A percentile compares a stretch with the other conserved stretches of the same genome.
These are phyloP conservation scores for Sarcophilus harrisii DNA, from an alignment of 2,797 vertebrate genomes.

Conservation along the genomic window DNA sequence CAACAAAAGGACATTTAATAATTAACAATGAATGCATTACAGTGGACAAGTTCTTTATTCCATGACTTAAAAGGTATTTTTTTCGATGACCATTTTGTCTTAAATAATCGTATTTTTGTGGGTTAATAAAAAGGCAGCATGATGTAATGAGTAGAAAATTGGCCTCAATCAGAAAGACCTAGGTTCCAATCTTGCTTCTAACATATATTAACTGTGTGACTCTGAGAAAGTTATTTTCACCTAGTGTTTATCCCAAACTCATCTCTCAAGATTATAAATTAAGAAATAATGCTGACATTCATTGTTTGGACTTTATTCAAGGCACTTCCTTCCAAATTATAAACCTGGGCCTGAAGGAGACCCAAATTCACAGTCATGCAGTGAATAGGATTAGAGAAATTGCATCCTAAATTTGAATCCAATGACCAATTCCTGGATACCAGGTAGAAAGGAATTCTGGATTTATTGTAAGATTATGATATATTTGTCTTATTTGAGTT, in stretches of 20 bases:
- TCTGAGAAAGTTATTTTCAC: background rate
- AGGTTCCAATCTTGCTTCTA: background rate
- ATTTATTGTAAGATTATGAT: background rate
- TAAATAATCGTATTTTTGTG: background rate
- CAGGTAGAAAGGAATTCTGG: background rate
- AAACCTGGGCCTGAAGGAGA: background rate
- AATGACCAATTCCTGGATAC: background rate
- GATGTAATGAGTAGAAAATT: background rate
- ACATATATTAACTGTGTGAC: background rate
- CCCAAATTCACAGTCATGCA: background rate
- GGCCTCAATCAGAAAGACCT: background rate
- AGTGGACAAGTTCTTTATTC: background rate
- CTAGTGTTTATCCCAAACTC: background rate
- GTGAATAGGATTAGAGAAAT: background rate
- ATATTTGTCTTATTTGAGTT: background rate
- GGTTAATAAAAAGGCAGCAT: background rate
- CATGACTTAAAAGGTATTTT: background rate
- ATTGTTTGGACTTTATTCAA: background rate
- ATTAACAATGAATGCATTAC: constrained; percentile 46
- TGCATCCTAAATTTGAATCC: background rate
- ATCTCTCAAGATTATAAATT: background rate
- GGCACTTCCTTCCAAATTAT: background rate
- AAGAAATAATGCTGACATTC: background rate
- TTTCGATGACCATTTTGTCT: background rate
- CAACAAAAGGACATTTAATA: constrained; percentile 62